Conservation (phyloP, 2,797 vertebrate genomes). For the Pogoniulus pusillus region DNA sequence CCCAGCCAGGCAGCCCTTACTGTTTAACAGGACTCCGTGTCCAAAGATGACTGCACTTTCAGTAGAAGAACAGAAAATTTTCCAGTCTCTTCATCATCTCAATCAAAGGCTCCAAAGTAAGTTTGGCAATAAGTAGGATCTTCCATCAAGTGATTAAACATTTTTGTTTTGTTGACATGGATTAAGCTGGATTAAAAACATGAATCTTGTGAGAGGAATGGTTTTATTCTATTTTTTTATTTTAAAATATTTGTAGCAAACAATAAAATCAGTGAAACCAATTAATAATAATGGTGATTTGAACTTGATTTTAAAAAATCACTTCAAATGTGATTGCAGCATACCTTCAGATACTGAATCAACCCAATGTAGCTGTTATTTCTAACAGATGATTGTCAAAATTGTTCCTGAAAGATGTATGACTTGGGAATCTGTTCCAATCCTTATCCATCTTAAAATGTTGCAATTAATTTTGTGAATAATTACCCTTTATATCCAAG, state of each 20-base stretch:
- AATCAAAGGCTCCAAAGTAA: conserved; percentile 77
- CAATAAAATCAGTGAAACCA: neutral
- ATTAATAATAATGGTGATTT: neutral
- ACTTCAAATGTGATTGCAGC: neutral
- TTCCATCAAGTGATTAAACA: neutral
- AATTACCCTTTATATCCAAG: neutral
- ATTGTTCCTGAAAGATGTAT: neutral
- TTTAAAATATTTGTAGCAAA: neutral
- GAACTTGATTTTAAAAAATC: neutral
- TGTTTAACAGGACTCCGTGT: conserved; percentile 9
- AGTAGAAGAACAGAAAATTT: conserved; percentile 85
- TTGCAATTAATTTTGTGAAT: neutral
- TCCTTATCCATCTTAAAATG: neutral
- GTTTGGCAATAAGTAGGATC: conserved; percentile 18
- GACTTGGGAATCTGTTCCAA: neutral
- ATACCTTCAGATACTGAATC: neutral
- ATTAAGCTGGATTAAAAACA: neutral
- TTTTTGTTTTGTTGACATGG: neutral
- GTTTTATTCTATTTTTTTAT: neutral
- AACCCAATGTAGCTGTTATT: neutral
- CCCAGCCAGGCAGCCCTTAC: conserved; percentile 37
- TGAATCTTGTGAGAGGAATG: neutral
- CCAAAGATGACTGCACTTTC: conserved; percentile 74
- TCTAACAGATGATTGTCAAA: neutral
- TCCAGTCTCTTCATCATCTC: conserved; percentile 82